phyloP scores from a whole-genome alignment of 2,797 vertebrate genomes.

The Thamnophis elegans region DNA sequence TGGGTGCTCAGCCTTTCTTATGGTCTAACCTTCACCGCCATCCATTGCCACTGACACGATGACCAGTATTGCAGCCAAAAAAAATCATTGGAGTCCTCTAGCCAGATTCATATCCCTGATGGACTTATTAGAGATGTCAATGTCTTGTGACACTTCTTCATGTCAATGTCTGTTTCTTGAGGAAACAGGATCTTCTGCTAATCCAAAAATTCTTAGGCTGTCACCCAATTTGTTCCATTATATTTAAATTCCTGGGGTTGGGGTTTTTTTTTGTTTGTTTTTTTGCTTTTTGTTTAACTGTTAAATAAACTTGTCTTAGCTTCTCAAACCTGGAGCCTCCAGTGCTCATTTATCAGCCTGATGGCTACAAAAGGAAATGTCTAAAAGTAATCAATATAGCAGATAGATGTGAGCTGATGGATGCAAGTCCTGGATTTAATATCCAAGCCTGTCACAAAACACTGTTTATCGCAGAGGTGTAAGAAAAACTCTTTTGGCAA shows the following conservation, averaged over 20 bases:
- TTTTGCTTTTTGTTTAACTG: neutral
- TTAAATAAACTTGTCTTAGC: slow-evolving; percentile 32
- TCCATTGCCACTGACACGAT: no score
- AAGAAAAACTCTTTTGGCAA: neutral
- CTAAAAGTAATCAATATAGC: slow-evolving; percentile 21
- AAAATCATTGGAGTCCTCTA: neutral
- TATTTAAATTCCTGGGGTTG: neutral
- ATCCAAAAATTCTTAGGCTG: neutral
- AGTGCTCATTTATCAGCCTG: slow-evolving; percentile 18
- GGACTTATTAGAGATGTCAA: neutral
- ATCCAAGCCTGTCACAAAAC: slow-evolving; percentile 17
- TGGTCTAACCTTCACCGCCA: no score
- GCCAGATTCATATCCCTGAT: neutral
- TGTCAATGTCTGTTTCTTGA: no score
- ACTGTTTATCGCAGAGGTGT: slow-evolving; percentile 5
- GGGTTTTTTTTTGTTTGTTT: no score
- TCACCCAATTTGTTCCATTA: neutral
- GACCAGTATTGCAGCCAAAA: neutral
- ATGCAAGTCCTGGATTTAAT: slow-evolving; percentile 5
- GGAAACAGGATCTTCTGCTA: neutral
- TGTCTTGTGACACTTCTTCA: no score
- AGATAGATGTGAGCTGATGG: slow-evolving; percentile 17
- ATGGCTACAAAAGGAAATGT: slow-evolving; percentile 20
- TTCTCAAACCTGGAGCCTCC: neutral
- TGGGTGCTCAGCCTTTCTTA: no score